Percentiles rank a stretch among this genome's conserved stretches.
Evolutionary conservation across 2,113 vertebrate species (phyloP).

Genomic region (Salvelinus alpinus): DNA sequence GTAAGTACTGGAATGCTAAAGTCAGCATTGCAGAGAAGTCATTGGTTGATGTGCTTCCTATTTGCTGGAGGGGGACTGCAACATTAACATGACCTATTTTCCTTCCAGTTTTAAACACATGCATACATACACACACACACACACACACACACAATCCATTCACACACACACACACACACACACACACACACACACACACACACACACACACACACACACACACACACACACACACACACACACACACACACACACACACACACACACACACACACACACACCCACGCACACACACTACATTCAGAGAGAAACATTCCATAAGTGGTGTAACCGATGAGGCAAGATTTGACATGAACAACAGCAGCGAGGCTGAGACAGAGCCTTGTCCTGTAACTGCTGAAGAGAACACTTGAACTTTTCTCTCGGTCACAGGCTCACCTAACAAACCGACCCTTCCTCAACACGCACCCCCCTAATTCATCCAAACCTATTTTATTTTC

Average conservation of each 20-base stretch:
- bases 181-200: no score
- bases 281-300: no score
- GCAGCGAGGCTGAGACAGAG: slow-evolving; percentile 13
- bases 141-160: neutral
- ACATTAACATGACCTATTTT: no score
- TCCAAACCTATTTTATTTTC: neutral
- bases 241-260: no score
- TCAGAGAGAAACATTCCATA: slow-evolving; percentile 58
- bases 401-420: no score
- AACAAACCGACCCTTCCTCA: slow-evolving; percentile 7
- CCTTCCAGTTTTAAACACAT: no score
- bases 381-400: slow-evolving; percentile 8
- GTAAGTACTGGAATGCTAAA: slow-evolving; percentile 36
- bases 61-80: no score
- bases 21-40: slow-evolving; percentile 40
- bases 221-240: no score
- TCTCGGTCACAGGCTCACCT: neutral
- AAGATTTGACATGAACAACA: slow-evolving; percentile 67
- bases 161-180: neutral
- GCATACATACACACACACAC: neutral
- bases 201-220: no score
- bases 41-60: no score
- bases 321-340: slow-evolving; percentile 49
- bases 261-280: no score
- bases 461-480: neutral